A percentile compares a stretch with the other conserved stretches of the same genome.
These are phyloP conservation scores for Dendrolimus houi DNA, from an alignment of 2,888 invertebrate genomes.

Conservation along the genomic window DNA sequence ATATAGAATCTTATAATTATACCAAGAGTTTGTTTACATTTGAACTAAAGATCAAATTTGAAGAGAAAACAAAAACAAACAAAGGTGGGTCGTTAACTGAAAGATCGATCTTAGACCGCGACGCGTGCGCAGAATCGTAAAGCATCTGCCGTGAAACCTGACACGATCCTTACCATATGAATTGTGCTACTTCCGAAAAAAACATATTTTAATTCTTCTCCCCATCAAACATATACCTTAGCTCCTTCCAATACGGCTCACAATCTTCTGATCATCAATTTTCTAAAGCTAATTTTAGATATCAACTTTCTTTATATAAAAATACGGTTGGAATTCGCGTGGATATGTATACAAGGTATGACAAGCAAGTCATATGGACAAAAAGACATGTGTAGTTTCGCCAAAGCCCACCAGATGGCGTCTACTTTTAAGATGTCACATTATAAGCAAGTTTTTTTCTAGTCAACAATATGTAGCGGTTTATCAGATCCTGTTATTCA, in stretches of 20 bases:
- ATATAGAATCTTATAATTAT: no score
- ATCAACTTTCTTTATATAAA: background rate
- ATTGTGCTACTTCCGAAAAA: slow-evolving; percentile 63
- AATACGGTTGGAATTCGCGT: background rate
- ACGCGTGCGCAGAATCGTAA: slow-evolving; percentile 52
- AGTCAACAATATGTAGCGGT: slow-evolving; percentile 43
- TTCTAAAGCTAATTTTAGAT: background rate
- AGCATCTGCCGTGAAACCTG: slow-evolving; percentile 70
- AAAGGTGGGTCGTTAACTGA: background rate
- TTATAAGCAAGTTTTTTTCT: slow-evolving; percentile 30
- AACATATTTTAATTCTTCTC: slow-evolving; percentile 19
- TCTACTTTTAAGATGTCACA: slow-evolving; percentile 13
- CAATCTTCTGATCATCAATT: slow-evolving; percentile 1
- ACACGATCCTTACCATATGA: slow-evolving; percentile 65
- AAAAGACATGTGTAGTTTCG: slow-evolving; percentile 63
- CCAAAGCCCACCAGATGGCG: slow-evolving; percentile 50
- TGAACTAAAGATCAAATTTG: background rate
- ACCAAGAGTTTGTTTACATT: no score
- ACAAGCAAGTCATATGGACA: slow-evolving; percentile 50
- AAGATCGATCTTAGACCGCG: slow-evolving; percentile 16
- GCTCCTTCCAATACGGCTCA: slow-evolving; percentile 6
- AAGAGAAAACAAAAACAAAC: background rate
- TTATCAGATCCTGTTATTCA: slow-evolving; percentile 38
- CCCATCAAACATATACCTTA: slow-evolving; percentile 24
- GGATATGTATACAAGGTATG: slow-evolving; percentile 17